Evolutionary conservation across 92 coral and sea anemone species (phyloP).

Genomic region (Paramuricea clavata): DNA sequence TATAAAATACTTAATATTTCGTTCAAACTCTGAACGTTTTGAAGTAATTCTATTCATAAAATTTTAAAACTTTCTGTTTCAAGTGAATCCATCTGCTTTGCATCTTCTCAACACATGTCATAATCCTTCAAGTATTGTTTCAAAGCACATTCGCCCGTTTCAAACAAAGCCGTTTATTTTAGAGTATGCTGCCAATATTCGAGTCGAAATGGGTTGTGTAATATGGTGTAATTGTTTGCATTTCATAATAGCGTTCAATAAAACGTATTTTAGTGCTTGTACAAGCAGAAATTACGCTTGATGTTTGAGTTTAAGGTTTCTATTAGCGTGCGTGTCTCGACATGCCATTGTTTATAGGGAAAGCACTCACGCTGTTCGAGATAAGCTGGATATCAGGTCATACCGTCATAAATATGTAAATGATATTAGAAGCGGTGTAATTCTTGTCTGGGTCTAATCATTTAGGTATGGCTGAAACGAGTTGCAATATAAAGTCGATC

Average conservation of each 20-base stretch:
- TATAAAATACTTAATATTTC: neutral
- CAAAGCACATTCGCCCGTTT: neutral
- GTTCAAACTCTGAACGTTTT: neutral
- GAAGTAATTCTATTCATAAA: neutral
- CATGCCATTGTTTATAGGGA: neutral
- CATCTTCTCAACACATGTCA: slow-evolving; percentile 1
- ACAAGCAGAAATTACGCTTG: neutral
- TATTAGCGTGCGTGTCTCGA: neutral
- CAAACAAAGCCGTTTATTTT: slow-evolving; percentile 7
- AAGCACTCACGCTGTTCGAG: neutral
- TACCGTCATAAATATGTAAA: neutral
- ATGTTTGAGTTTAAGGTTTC: neutral
- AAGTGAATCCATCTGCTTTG: neutral
- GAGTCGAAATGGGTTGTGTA: neutral
- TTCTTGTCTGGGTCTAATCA: neutral
- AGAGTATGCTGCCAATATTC: neutral
- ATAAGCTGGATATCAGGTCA: neutral
- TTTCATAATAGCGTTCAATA: neutral
- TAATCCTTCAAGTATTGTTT: slow-evolving; percentile 1
- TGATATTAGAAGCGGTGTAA: neutral
- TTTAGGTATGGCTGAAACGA: neutral
- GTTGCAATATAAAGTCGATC: neutral
- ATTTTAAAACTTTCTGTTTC: neutral
- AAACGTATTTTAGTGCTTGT: neutral
- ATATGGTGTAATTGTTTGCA: neutral